A percentile compares a stretch with the other conserved stretches of the same genome.
Evolutionary conservation across 2,797 vertebrate species (phyloP).

Genomic region (Spinus pinus): DNA sequence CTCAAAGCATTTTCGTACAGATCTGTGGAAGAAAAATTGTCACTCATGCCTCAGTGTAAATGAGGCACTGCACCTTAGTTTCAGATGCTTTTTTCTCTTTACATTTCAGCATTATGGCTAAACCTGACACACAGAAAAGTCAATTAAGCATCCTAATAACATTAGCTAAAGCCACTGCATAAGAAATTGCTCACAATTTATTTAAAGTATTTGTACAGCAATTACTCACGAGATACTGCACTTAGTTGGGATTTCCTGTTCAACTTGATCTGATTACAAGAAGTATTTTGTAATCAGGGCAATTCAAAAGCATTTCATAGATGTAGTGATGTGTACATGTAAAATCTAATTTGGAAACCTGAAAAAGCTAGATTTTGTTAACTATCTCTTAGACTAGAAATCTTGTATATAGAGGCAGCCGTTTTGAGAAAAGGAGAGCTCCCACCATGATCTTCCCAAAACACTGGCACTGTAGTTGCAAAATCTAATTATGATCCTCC

Average conservation of each 20-base stretch:
- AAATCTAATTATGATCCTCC: neutral
- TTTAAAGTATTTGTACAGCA: constrained; percentile 36
- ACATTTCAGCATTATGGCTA: neutral
- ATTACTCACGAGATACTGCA: neutral
- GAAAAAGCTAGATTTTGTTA: neutral
- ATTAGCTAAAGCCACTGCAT: constrained; percentile 11
- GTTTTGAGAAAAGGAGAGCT: neutral
- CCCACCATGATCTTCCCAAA: neutral
- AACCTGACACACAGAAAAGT: neutral
- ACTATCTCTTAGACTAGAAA: neutral
- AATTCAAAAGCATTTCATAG: constrained; percentile 31
- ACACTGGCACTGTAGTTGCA: neutral
- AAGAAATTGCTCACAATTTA: constrained; percentile 29
- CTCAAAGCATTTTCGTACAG: neutral
- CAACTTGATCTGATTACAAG: constrained; percentile 52
- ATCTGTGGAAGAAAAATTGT: neutral
- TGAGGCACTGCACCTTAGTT: neutral
- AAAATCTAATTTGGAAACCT: neutral
- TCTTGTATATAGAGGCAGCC: neutral
- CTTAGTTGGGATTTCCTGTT: constrained; percentile 45
- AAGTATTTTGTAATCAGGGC: constrained; percentile 27
- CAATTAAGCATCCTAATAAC: constrained; percentile 28
- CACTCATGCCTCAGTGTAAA: neutral
- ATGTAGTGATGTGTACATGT: neutral
- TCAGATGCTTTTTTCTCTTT: neutral